Conservation (phyloP, 92 coral and sea anemone genomes). For the Heteractis magnifica region DNA sequence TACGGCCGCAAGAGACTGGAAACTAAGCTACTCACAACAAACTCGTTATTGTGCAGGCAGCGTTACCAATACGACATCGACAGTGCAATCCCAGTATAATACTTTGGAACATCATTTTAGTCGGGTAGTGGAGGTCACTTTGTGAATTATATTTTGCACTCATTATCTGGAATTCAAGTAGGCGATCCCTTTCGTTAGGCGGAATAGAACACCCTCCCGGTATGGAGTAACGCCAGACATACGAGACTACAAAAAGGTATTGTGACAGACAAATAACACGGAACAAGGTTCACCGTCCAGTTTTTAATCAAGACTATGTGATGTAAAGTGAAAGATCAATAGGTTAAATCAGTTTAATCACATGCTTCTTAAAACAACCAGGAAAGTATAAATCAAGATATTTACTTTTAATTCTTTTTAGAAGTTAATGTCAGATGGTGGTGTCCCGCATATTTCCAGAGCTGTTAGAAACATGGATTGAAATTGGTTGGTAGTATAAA, state of each 20-base stretch:
- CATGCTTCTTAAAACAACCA: not conserved
- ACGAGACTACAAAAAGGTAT: slow-evolving; percentile 59
- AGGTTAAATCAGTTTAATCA: not conserved
- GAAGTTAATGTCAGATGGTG: no score
- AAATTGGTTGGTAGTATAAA: not conserved
- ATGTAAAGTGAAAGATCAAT: not conserved
- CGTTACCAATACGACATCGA: slow-evolving; percentile 2
- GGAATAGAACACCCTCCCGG: not conserved
- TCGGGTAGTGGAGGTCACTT: not conserved
- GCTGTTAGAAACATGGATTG: not conserved
- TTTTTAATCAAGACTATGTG: not conserved
- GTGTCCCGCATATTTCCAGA: not conserved
- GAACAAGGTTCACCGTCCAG: slow-evolving; percentile 8
- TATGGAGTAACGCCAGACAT: slow-evolving; percentile 46
- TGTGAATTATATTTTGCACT: not conserved
- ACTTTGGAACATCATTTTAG: slow-evolving; percentile 10
- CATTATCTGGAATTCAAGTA: slow-evolving; percentile 2
- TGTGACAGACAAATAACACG: slow-evolving; percentile 32
- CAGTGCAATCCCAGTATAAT: slow-evolving; percentile 6
- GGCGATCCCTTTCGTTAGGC: not conserved
- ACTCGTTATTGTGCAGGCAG: slow-evolving; percentile 40
- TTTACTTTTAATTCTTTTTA: not conserved
- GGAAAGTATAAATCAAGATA: not conserved
- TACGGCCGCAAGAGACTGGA: slow-evolving; percentile 52
- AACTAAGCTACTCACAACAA: slow-evolving; percentile 41